Base-by-base conservation (phyloP, 2,888 invertebrate genomes). In the Choristoneura rosaceana region DNA sequence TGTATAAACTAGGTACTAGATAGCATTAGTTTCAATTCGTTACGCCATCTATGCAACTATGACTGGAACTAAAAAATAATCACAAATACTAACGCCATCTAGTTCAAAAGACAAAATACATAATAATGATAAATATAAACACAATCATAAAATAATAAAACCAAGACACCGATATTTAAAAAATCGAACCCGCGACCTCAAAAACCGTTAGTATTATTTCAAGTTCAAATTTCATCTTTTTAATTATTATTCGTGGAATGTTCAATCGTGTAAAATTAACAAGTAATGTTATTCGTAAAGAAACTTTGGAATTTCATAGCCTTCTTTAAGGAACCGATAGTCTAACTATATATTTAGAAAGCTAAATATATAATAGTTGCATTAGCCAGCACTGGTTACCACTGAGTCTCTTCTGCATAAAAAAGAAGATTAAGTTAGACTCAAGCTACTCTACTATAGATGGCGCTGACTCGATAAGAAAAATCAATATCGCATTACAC, bases 291-390 rank as follows among this genome's bases (percentile, higher is more conserved):
- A 47, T 68, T 47, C 10, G 45, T 63, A 63, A 52, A 69, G 15
- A 61, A 67, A 47, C 92, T 93, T 93, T 92, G 92, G 92, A 89
- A 84, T 81, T 81, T 91, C 93, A 93, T 92, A 92, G 93, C 92
- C 93, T 84, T 84, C 82, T 78, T 80, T 79, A 78, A 82, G 79
- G 71, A 78, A 80, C 78, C 81, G 78, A 80, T 80, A 85, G 80
- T 82, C 88, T 90, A 90, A 86, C 82, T 88, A 90, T 87, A 88
- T 90, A 90, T 89, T 90, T 88, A 90, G 82, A 79, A 82, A 82
- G 76, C 85, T 89, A 90, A 90, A 89, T 88, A 89, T 84, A 88
- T 86, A 86, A 84, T 83, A 89, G 87, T 82, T 79, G 76, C 74
- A 74, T 69, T 64, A 68, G 52, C 68, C 64, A 55, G 43, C 47